Evolutionary conservation across 2,113 vertebrate species (phyloP).

Genomic region (Silurus asotus): DNA sequence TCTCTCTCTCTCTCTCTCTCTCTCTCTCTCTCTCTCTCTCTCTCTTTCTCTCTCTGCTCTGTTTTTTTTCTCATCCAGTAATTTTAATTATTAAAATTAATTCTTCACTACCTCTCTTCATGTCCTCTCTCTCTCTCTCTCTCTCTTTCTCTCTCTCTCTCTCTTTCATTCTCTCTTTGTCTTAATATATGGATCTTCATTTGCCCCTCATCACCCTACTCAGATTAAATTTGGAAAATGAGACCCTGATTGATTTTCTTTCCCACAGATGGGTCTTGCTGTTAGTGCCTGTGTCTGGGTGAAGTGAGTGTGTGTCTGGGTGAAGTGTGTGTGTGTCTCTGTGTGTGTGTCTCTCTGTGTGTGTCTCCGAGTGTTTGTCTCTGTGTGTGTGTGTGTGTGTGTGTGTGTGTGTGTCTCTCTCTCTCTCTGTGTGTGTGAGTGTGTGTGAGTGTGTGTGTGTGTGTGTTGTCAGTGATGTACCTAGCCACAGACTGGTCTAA

Average conservation of each 20-base stretch:
- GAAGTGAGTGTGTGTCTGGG: not conserved
- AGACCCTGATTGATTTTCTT: conserved; percentile 47
- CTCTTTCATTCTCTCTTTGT: not conserved
- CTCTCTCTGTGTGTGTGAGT: too few relatives aligned
- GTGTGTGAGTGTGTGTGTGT: too few relatives aligned
- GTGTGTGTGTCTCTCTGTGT: too few relatives aligned
- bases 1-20: not conserved
- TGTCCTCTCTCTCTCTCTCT: not conserved
- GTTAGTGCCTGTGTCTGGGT: not conserved
- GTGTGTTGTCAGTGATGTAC: not conserved
- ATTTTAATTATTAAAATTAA: too few relatives aligned
- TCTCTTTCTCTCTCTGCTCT: not conserved
- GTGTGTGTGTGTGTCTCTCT: too few relatives aligned
- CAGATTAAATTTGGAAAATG: conserved; percentile 41
- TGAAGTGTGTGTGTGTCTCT: too few relatives aligned
- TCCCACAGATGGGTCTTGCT: conserved; percentile 22
- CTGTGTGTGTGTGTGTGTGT: too few relatives aligned
- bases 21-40: not conserved
- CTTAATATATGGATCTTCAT: conserved; percentile 38
- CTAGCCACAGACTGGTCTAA: not conserved
- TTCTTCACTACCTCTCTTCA: not conserved
- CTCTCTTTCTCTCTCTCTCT: not conserved
- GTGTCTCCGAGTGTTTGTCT: too few relatives aligned
- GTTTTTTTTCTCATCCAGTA: not conserved
- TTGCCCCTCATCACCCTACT: conserved; percentile 40